Percentiles rank a stretch among this genome's conserved stretches.
Evolutionary conservation across 2,113 vertebrate genomes (phyloP).

Genomic region (Barnardius zonarius): DNA sequence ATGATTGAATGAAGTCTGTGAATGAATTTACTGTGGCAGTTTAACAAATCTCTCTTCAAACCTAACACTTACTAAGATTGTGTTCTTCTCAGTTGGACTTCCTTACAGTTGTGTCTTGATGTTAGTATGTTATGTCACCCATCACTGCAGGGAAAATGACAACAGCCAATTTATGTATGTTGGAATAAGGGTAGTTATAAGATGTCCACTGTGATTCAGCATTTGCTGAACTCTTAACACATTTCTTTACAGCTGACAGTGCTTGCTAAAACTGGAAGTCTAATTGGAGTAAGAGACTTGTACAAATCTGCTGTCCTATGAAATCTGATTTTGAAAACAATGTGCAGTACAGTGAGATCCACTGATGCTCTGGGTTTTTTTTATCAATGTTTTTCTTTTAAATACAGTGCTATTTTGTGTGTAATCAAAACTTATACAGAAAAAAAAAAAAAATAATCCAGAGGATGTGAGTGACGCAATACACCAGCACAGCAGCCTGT

Average conservation of each 20-base stretch:
- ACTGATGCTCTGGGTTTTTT: not conserved
- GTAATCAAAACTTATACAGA: not conserved
- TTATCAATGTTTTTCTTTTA: not conserved
- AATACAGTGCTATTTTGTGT: not conserved
- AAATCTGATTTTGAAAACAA: constrained; percentile 32
- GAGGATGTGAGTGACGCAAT: not conserved
- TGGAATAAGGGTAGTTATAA: not conserved
- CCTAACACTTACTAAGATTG: not conserved
- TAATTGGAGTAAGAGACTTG: not conserved
- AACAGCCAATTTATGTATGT: not conserved
- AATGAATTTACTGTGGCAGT: not conserved
- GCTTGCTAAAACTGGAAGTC: not conserved
- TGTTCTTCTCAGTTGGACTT: not conserved
- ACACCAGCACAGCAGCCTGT: not conserved
- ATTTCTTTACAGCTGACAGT: constrained; percentile 2
- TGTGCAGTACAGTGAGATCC: not conserved
- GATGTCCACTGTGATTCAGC: constrained; percentile 2
- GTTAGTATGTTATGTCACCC: not conserved
- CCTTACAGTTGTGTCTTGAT: not conserved
- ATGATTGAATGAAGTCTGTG: not conserved
- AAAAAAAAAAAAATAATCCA: not conserved
- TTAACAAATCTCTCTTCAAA: not conserved
- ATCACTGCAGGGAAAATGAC: not conserved
- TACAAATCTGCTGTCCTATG: not conserved
- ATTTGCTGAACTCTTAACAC: constrained; percentile 13